Base-by-base conservation (phyloP, 35 echinoderm and acorn worm genomes). In the Ophioderma brevispina region DNA sequence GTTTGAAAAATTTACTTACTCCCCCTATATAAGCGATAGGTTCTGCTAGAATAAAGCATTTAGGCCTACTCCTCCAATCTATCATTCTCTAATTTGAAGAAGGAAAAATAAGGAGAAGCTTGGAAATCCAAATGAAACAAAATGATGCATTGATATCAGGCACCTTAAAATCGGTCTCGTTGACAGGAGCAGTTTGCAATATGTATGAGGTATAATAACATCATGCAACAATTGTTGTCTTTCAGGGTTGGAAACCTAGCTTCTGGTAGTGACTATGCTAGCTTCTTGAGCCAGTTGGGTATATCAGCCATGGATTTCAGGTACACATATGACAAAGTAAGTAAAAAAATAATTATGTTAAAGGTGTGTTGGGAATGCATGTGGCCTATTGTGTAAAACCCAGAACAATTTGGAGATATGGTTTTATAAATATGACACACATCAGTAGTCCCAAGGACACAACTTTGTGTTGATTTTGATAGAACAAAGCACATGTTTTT, bases 191-290 rank as follows among this genome's bases (percentile, higher is more conserved):
- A n/a, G n/a, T n/a, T n/a, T n/a, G n/a, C n/a, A n/a, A n/a, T n/a
- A n/a, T n/a, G n/a, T n/a, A n/a, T n/a, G n/a, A n/a, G n/a, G n/a
- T n/a, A n/a, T n/a, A n/a, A n/a, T n/a, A n/a, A n/a, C n/a, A n/a
- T n/a, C n/a, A n/a, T n/a, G n/a, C n/a, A n/a, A n/a, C n/a, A n/a
- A n/a, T n/a, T n/a, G n/a, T n/a, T 86, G 15, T 28, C 23, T 64
- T 79, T 5, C 49, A 97, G 95, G 37, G 91, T 97, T 78, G 64
- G 36, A 3, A 81, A 50, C 79, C 86, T 94, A 39, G 95, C 92
- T 32, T 94, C 95, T 13, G 95, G 95, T 2, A 94, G 92, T 78
- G 95, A 97, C 79, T 89, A 92, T 63, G 89, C 85, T 1, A 43
- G 92, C n/a, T 94, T 97, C 46, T 35, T 97, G n/a, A 80, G 94